Conservation (phyloP, 2,113 vertebrate genomes). For the Pangasianodon gigas region DNA sequence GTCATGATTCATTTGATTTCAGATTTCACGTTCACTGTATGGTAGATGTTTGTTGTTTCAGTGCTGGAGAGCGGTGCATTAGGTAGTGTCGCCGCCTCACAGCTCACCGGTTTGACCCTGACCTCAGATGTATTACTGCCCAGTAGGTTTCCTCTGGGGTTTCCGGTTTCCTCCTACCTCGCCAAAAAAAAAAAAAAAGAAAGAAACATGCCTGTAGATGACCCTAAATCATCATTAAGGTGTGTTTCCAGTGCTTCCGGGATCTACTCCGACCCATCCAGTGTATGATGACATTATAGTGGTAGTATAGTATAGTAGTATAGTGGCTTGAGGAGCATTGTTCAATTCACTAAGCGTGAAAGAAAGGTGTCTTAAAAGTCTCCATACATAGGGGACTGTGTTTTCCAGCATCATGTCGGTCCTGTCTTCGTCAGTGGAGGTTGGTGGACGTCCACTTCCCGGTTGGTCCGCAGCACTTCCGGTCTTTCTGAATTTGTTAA, state of each 20-base stretch:
- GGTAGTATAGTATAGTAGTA: neutral
- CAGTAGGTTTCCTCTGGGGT: neutral
- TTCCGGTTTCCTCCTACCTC: neutral
- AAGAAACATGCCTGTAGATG: neutral
- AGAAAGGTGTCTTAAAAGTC: no score
- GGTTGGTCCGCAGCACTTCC: no score
- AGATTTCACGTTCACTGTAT: neutral
- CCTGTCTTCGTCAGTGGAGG: no score
- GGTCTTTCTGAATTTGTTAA: no score
- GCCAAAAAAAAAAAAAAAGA: no score
- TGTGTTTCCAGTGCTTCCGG: neutral
- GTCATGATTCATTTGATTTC: no score
- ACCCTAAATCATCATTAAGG: neutral
- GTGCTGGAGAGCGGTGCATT: neutral
- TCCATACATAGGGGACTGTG: no score
- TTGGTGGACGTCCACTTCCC: no score
- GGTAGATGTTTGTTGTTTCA: neutral
- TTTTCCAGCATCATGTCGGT: no score
- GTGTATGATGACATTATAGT: neutral
- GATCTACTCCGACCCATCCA: neutral
- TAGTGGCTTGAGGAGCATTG: neutral
- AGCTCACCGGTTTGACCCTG: neutral
- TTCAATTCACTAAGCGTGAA: no score
- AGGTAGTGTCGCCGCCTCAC: neutral
- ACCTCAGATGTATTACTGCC: no score